A percentile compares a stretch with the other conserved stretches of the same genome.
Conservation (phyloP, 92 coral and sea anemone species). For the Ricordea florida region DNA sequence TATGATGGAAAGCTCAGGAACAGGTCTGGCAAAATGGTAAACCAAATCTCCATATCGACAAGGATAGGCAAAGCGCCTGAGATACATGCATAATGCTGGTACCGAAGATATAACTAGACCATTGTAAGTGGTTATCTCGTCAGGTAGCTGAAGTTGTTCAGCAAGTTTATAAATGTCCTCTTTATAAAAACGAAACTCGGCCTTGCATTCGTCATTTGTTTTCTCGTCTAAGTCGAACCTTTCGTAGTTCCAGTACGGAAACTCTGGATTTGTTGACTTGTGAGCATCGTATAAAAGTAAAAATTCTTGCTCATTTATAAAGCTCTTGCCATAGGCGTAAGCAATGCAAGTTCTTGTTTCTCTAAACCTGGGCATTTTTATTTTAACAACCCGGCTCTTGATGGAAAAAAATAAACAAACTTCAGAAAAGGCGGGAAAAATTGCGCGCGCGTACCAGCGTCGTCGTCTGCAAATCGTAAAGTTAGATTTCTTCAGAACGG, state of each 20-base stretch:
- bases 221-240: conserved; percentile 56
- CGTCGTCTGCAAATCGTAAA: no score
- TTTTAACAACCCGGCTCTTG: no score
- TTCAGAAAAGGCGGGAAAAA: no score
- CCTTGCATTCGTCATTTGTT: conserved; percentile 61
- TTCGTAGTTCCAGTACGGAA: conserved; percentile 60
- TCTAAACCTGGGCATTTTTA: no score
- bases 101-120: conserved; percentile 32
- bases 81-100: conserved; percentile 35
- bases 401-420: no score
- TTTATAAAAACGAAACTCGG: conserved; percentile 55
- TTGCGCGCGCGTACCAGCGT: no score
- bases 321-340: conserved; percentile 13
- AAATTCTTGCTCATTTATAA: conserved; percentile 49
- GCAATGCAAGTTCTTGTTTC: conserved; percentile 38
- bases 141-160: conserved; percentile 41
- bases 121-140: conserved; percentile 40
- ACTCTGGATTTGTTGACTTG: conserved; percentile 52
- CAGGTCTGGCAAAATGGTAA: no score
- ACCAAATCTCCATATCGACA: conserved; percentile 38
- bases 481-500: no score
- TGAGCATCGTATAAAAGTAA: conserved; percentile 43
- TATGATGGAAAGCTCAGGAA: no score
- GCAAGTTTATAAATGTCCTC: conserved; percentile 49
- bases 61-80: conserved; percentile 45